A percentile compares a stretch with the other conserved stretches of the same genome.
These are phyloP conservation scores for Eubasilissa regina DNA, from an alignment of 1,140 invertebrate genomes.

Conservation along the genomic window DNA sequence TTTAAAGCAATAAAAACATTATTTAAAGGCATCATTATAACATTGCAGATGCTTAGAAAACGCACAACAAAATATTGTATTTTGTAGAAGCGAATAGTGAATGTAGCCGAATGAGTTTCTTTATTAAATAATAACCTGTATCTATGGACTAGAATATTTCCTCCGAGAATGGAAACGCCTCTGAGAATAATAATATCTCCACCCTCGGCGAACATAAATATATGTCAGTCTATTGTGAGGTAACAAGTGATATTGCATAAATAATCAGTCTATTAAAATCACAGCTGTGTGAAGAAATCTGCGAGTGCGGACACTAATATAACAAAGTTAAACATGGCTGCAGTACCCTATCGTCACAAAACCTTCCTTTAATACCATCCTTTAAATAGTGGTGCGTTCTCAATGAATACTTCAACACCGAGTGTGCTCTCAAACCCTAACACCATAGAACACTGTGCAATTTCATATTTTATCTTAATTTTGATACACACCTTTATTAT, in stretches of 20 bases:
- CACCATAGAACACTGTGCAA: slow-evolving; percentile 57
- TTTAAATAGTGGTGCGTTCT: background rate
- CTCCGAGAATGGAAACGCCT: slow-evolving; percentile 26
- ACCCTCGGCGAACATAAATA: slow-evolving; percentile 34
- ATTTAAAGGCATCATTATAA: slow-evolving; percentile 4
- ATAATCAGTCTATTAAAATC: slow-evolving; percentile 61
- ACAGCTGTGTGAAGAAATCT: slow-evolving; percentile 60
- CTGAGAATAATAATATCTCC: slow-evolving; percentile 49
- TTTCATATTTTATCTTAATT: slow-evolving; percentile 48
- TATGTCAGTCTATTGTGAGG: slow-evolving; percentile 60
- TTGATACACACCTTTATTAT: slow-evolving; percentile 51
- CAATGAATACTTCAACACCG: slow-evolving; percentile 45
- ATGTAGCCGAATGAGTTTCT: slow-evolving; percentile 18
- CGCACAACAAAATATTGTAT: background rate
- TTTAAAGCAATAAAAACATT: slow-evolving; percentile 19
- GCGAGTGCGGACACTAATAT: slow-evolving; percentile 53
- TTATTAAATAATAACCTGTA: slow-evolving; percentile 17
- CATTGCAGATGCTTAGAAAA: background rate
- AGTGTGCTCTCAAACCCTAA: slow-evolving; percentile 58
- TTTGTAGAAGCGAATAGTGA: slow-evolving; percentile 8
- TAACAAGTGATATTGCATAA: slow-evolving; percentile 58
- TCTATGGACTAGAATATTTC: slow-evolving; percentile 53
- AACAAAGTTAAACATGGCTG: slow-evolving; percentile 47
- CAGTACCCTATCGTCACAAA: slow-evolving; percentile 29
- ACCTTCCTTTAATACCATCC: slow-evolving; percentile 22